Percentiles rank a stretch among this genome's conserved stretches.
Conservation (phyloP, 2,888 invertebrate species). For the Ophion ellenae region DNA sequence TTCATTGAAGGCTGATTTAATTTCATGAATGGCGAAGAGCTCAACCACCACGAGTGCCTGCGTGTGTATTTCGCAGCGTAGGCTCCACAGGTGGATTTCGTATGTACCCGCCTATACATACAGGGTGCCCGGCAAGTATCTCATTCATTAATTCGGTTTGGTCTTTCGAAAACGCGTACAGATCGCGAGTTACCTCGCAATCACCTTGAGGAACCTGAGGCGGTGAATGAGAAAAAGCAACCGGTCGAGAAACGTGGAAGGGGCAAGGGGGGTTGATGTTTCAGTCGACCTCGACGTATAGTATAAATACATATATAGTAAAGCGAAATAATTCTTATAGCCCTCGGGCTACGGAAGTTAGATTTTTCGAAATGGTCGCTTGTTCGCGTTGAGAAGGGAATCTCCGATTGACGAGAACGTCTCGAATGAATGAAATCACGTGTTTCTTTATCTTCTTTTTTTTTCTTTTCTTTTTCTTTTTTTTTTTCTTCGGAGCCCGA, state of each 20-base stretch:
- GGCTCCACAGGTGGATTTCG: conserved; percentile 11
- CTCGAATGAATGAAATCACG: conserved; percentile 59
- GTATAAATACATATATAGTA: no score
- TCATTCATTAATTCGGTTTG: neutral
- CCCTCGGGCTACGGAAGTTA: conserved; percentile 35
- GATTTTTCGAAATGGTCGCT: conserved; percentile 7
- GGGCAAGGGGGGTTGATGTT: neutral
- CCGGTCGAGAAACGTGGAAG: neutral
- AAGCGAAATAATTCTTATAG: conserved; percentile 1
- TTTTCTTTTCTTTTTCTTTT: neutral
- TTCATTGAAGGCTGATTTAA: neutral
- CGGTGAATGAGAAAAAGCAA: conserved; percentile 25
- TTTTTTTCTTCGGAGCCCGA: conserved; percentile 7
- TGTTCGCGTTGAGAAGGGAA: conserved; percentile 23
- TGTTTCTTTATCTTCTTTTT: conserved; percentile 10
- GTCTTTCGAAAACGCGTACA: neutral
- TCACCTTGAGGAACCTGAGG: conserved; percentile 27
- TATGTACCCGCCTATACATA: neutral
- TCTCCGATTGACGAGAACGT: conserved; percentile 40
- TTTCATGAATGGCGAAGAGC: conserved; percentile 34
- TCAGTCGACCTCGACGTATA: no score
- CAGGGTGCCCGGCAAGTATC: neutral
- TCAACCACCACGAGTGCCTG: neutral
- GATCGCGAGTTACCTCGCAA: conserved; percentile 5
- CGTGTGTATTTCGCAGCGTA: neutral